Evolutionary conservation across 2,113 vertebrate species (phyloP).

Genomic region (Rhizomys pruinosus): DNA sequence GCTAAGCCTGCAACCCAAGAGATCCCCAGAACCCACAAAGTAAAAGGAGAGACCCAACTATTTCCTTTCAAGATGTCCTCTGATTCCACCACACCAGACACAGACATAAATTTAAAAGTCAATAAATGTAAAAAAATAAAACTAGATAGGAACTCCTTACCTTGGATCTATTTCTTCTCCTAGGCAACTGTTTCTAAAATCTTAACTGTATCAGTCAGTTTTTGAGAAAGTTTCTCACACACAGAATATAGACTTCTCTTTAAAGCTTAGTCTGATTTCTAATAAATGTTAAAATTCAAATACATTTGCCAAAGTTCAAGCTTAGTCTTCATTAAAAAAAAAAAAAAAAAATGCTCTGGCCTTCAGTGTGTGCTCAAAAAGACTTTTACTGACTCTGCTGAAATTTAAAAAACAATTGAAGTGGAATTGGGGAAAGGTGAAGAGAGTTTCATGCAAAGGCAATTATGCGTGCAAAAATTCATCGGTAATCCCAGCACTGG

Average conservation of each 20-base stretch:
- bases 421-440: no score
- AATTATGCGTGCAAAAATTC: no score
- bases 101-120: not conserved
- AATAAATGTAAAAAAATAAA: no score
- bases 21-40: not conserved
- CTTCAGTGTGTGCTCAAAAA: no score
- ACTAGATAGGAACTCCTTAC: not conserved
- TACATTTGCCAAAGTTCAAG: not conserved
- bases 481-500: no score
- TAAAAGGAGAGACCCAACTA: no score
- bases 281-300: constrained; percentile 43
- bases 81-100: not conserved
- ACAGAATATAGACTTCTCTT: not conserved
- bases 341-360: no score
- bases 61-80: no score
- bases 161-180: not conserved
- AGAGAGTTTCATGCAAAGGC: no score
- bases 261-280: constrained; percentile 33
- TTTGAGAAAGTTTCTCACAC: not conserved
- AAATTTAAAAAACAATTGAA: no score
- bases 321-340: not conserved
- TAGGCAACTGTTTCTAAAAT: not conserved
- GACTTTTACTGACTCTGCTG: no score
- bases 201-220: not conserved
- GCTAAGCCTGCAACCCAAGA: not conserved